phyloP scores from a whole-genome alignment of 2,797 vertebrate genomes.

The Arctocebus calabarensis region DNA sequence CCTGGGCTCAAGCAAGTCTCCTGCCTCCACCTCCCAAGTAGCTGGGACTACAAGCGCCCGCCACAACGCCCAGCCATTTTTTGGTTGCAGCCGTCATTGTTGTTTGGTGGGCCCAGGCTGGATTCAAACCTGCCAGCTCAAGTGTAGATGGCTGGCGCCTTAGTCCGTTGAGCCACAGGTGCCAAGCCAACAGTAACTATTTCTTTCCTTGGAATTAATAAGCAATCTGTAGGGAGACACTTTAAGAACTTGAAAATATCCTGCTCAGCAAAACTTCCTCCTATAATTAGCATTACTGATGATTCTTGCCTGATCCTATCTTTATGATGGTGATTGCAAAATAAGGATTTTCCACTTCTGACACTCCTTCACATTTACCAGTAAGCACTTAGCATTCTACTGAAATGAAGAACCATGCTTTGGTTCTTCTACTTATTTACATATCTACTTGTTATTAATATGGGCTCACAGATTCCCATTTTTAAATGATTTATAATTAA shows the following conservation, averaged over 20 bases:
- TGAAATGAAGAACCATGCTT: neutral
- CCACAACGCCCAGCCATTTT: too few relatives aligned
- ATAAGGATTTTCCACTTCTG: neutral
- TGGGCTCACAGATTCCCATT: neutral
- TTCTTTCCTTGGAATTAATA: neutral
- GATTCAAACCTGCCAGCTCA: too few relatives aligned
- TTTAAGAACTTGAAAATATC: neutral
- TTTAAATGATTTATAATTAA: neutral
- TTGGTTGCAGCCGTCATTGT: too few relatives aligned
- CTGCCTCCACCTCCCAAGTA: too few relatives aligned
- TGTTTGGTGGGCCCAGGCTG: too few relatives aligned
- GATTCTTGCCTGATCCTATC: neutral
- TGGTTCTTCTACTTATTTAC: neutral
- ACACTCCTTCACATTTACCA: neutral
- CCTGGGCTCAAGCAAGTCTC: too few relatives aligned
- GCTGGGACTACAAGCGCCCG: too few relatives aligned
- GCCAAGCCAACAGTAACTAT: neutral
- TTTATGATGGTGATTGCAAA: neutral
- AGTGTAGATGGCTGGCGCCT: too few relatives aligned
- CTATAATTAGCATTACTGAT: neutral
- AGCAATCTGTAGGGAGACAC: neutral
- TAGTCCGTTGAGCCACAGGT: too few relatives aligned
- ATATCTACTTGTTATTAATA: neutral
- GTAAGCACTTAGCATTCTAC: neutral
- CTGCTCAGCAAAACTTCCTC: neutral